Evolutionary conservation across 2,113 vertebrate species (phyloP).

Genomic region (Symphodus melops): DNA sequence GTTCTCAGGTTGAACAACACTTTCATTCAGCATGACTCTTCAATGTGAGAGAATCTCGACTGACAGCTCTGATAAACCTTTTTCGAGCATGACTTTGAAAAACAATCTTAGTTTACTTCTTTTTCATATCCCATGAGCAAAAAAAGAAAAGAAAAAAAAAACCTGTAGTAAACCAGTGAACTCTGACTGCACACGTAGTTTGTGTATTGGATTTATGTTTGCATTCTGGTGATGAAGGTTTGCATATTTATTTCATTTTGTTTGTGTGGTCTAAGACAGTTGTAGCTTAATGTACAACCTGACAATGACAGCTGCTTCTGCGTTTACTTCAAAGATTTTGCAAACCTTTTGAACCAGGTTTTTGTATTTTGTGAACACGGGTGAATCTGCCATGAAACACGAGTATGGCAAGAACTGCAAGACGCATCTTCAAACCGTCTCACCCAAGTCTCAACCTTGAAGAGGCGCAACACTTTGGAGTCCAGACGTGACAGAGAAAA

Average conservation of each 20-base stretch:
- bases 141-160: slow-evolving; percentile 34
- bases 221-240: slow-evolving; percentile 68
- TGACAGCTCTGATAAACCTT: slow-evolving; percentile 53
- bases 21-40: slow-evolving; percentile 54
- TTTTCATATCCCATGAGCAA: slow-evolving; percentile 48
- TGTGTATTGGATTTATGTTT: slow-evolving; percentile 73
- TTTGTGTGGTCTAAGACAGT: slow-evolving; percentile 9
- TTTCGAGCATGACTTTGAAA: slow-evolving; percentile 70
- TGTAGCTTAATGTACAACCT: slow-evolving; percentile 25
- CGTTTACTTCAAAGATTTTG: neutral
- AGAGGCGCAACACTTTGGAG: slow-evolving; percentile 13
- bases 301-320: slow-evolving; percentile 20
- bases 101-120: slow-evolving; percentile 30
- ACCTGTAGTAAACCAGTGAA: slow-evolving; percentile 55
- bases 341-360: slow-evolving; percentile 13
- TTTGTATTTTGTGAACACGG: neutral
- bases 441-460: slow-evolving; percentile 11
- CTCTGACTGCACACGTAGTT: slow-evolving; percentile 74
- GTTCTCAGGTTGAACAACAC: slow-evolving; percentile 80
- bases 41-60: slow-evolving; percentile 38
- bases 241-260: slow-evolving; percentile 75
- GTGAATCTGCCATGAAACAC: slow-evolving; percentile 13
- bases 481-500: slow-evolving; percentile 14
- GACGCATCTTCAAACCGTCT: slow-evolving; percentile 3
- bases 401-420: slow-evolving; percentile 3